Conservation (phyloP, 2,113 vertebrate genomes). For the Tor tambroides region DNA sequence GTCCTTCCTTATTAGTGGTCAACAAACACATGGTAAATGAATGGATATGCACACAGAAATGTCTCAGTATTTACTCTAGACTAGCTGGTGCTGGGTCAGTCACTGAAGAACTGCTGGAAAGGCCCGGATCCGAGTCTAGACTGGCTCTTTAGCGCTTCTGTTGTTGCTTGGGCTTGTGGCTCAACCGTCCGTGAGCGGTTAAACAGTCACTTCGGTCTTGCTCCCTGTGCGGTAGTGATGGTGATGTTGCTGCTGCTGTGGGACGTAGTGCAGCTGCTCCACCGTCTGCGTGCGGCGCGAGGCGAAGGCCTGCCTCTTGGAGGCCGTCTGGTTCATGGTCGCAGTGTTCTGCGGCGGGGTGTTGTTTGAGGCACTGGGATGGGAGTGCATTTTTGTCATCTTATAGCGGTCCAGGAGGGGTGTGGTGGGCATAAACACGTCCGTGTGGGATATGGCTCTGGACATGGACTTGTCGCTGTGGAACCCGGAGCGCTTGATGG, state of each 20-base stretch:
- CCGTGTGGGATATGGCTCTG: constrained; percentile 92
- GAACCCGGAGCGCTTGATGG: constrained; percentile 84
- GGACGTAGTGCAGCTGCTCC: constrained; percentile 95
- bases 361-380: constrained; percentile 98
- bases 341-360: constrained; percentile 83
- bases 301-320: constrained; percentile 97
- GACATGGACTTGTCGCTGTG: constrained; percentile 89
- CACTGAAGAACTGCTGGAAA: constrained; percentile 23
- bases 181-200: constrained; percentile 60
- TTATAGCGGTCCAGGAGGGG: constrained; percentile 95
- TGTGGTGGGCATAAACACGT: constrained; percentile 96
- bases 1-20: constrained; percentile 31
- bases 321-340: constrained; percentile 87
- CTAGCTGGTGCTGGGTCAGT: constrained; percentile 45
- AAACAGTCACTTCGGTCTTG: constrained; percentile 99
- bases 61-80: constrained; percentile 35
- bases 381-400: constrained; percentile 99
- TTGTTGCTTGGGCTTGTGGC: neutral
- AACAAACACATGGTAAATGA: constrained; percentile 39
- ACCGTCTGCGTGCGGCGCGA: constrained; percentile 96
- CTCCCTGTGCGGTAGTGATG: constrained; percentile 97
- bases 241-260: constrained; percentile 79
- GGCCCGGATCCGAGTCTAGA: constrained; percentile 15
- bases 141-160: neutral
- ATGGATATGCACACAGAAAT: constrained; percentile 42